Conservation (phyloP, 2,888 invertebrate species). For the Eupithecia pulchellata region DNA sequence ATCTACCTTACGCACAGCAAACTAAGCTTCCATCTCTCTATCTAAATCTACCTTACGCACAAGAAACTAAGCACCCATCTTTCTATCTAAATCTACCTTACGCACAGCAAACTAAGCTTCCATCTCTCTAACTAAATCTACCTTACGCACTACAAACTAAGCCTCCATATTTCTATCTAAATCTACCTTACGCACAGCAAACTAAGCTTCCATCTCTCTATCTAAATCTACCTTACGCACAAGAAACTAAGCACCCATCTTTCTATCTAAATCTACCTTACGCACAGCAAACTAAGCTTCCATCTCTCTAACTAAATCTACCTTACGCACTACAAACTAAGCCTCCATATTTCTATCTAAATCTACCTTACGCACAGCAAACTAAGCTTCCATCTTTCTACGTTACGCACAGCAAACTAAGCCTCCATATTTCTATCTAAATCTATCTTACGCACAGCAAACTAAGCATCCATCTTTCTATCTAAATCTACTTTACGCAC, state of each 20-base stretch:
- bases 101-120: background rate
- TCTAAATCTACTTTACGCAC: background rate
- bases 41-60: background rate
- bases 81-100: too few relatives aligned
- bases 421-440: background rate
- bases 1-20: background rate
- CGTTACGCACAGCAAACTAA: background rate
- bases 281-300: background rate
- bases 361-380: background rate
- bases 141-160: background rate
- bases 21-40: background rate
- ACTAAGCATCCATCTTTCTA: background rate
- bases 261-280: background rate
- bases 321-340: background rate
- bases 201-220: background rate
- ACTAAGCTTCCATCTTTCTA: background rate
- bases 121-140: background rate
- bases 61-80: background rate
- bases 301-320: background rate
- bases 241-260: background rate
- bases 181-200: background rate
- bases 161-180: background rate
- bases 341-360: background rate
- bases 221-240: background rate
- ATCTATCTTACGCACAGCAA: background rate